Conservation (phyloP, 1,140 invertebrate species). For the Aradophagus sp. region DNA sequence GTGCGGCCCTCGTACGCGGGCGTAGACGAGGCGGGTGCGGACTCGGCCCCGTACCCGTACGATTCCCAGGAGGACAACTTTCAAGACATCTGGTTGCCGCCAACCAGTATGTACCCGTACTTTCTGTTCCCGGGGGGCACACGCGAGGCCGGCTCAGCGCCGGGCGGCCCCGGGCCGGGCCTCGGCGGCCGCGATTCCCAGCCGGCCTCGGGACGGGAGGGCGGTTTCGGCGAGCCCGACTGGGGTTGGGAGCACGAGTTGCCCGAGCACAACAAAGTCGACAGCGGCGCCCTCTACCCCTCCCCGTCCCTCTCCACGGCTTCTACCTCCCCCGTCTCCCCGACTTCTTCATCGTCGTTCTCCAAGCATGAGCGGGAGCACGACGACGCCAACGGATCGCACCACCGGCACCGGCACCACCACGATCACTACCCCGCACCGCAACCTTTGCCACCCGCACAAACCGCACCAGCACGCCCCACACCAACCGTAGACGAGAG, state of each 20-base stretch:
- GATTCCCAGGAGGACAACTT: constrained; percentile 73
- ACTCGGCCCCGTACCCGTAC: constrained; percentile 76
- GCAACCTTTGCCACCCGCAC: constrained; percentile 60
- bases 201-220: constrained; percentile 58
- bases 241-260: constrained; percentile 56
- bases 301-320: constrained; percentile 58
- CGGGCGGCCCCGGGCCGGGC: constrained; percentile 60
- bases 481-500: constrained; percentile 68
- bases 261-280: constrained; percentile 50
- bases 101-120: constrained; percentile 77
- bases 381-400: constrained; percentile 52
- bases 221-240: constrained; percentile 51
- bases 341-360: constrained; percentile 62
- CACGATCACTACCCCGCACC: constrained; percentile 65
- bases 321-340: constrained; percentile 50
- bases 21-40: constrained; percentile 76
- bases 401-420: constrained; percentile 66
- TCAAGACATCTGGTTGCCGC: constrained; percentile 75
- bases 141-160: constrained; percentile 69
- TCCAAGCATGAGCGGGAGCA: constrained; percentile 69
- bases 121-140: constrained; percentile 75
- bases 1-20: constrained; percentile 74
- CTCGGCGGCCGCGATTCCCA: constrained; percentile 57
- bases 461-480: constrained; percentile 62
- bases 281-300: constrained; percentile 43